Base-by-base conservation (phyloP, 2,888 invertebrate genomes). In the Argyra leucocephala region DNA sequence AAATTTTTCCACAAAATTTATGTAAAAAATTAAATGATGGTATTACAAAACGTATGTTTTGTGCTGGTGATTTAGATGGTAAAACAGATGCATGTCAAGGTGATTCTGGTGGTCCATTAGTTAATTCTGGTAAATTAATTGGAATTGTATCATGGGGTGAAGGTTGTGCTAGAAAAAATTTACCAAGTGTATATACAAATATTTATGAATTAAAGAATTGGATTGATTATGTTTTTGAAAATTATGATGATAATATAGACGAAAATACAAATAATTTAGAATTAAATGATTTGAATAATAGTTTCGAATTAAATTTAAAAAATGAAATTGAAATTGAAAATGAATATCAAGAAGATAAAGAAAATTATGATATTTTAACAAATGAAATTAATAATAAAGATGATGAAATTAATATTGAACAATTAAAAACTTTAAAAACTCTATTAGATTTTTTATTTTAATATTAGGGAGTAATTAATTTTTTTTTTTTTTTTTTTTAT, bases 21-120 rank as follows among this genome's bases (percentile, higher is more conserved):
- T 58, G 58, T 58, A 58, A 58, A 58, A 22, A 58, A 22, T 22
- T 58, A 22, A 22, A 22, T 58, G 58, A 58, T 22, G 58, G 58
- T 58, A 22, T 58, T 12, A 58, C 58, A 22, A 58, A 12, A 22
- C 21, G 58, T 22, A 61, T 61, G 61, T 31, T 61, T 23, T 61
- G 61, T 31, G 61, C 61, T 26, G 61, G 61, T 21, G 24, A 31
- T 21, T 18, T 61, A 26, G 24, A 26, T 15, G 31, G 31, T 61
- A 31, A 31, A 31, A 58, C 58, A 22, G 61, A 61, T 61, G 61
- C 61, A 26, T 61, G 61, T 61, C 31, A 31, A 61, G 24, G 61
- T 24, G 61, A 61, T 61, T 61, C 61, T 31, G 61, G 61, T 31
- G 61, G 61, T 10, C 61, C 61, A 26, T 61, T 61, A 61, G 31